Evolutionary conservation across 2,797 vertebrate species (phyloP).

Genomic region (Dendrocincla fuliginosa): DNA sequence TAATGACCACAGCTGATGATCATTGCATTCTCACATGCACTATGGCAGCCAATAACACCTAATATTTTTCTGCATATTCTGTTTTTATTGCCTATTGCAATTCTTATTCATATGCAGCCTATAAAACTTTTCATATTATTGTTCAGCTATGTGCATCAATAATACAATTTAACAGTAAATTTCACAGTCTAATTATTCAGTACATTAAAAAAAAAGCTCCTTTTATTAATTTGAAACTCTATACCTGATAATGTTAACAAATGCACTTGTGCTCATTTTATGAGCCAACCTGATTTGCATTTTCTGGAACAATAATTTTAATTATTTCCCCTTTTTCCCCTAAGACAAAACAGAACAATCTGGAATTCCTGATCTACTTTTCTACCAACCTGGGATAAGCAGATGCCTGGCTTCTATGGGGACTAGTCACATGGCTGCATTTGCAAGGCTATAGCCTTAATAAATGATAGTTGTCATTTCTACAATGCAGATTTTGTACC

Average conservation of each 20-base stretch:
- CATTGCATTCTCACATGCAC: neutral
- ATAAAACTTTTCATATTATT: neutral
- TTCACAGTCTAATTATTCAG: constrained; percentile 16
- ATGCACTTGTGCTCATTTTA: neutral
- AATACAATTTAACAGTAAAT: neutral
- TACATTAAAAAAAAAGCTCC: neutral
- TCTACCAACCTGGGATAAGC: neutral
- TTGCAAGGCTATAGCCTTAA: neutral
- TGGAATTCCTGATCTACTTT: neutral
- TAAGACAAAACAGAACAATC: constrained; percentile 4
- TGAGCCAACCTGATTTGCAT: neutral
- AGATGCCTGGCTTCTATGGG: neutral
- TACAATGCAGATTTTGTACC: neutral
- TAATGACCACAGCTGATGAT: neutral
- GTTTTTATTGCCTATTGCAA: neutral
- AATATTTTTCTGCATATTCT: neutral
- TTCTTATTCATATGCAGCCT: neutral
- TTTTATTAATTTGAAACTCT: constrained; percentile 11
- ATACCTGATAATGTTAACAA: constrained; percentile 14
- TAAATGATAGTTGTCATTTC: neutral
- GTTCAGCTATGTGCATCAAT: neutral
- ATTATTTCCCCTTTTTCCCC: neutral
- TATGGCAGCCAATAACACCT: neutral
- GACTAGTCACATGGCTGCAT: neutral
- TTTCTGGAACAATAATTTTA: constrained; percentile 3